Evolutionary conservation across 2,113 vertebrate species (phyloP).

Genomic region (Sciurus niger): DNA sequence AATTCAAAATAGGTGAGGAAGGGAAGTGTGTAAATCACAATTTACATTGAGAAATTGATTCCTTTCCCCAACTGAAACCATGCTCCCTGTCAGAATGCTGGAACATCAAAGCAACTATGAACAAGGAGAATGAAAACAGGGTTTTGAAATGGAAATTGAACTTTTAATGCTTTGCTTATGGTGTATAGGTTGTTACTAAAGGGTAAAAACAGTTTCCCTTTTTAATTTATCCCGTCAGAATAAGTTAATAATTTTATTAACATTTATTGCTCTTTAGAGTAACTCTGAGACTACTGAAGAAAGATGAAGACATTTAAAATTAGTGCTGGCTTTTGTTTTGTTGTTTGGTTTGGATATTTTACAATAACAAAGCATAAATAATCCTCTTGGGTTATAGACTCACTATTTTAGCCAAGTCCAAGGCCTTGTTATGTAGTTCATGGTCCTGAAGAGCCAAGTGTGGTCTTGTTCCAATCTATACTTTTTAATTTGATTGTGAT

Average conservation of each 20-base stretch:
- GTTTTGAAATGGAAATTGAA: slow-evolving; percentile 71
- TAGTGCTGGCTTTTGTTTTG: slow-evolving; percentile 7
- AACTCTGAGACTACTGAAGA: background rate
- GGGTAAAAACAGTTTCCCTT: background rate
- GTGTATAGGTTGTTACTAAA: background rate
- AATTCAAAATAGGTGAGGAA: slow-evolving; percentile 78
- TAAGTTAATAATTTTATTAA: slow-evolving; percentile 5
- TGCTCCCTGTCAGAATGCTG: slow-evolving; percentile 62
- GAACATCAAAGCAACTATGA: slow-evolving; percentile 76
- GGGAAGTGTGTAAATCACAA: slow-evolving; percentile 82
- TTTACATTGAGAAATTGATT: slow-evolving; percentile 85
- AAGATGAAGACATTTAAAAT: slow-evolving; percentile 3
- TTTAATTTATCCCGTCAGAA: slow-evolving; percentile 23
- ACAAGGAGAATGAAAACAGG: slow-evolving; percentile 65
- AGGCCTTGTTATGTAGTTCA: accelerated
- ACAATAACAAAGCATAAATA: background rate
- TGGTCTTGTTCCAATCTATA: background rate
- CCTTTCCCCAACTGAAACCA: slow-evolving; percentile 71
- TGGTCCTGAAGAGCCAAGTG: background rate
- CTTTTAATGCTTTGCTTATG: slow-evolving; percentile 60
- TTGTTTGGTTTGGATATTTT: slow-evolving; percentile 37
- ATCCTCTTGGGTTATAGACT: background rate
- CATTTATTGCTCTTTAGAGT: background rate
- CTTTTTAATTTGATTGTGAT: background rate
- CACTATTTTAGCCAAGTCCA: background rate